phyloP scores from a whole-genome alignment of 1,140 invertebrate genomes.

The Drosophila nigromelanica region DNA sequence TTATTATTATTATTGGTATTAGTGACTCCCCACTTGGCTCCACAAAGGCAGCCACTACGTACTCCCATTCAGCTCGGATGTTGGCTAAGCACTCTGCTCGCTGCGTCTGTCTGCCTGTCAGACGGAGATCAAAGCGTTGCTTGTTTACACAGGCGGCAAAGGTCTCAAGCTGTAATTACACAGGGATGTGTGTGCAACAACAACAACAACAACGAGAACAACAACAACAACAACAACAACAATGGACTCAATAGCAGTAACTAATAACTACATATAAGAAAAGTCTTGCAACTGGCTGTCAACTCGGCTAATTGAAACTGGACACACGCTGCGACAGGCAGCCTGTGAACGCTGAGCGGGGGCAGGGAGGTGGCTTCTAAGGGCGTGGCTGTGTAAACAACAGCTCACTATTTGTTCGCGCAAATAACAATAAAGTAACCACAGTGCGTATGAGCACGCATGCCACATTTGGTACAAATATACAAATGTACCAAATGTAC shows the following conservation, averaged over 20 bases:
- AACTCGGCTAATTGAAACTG: conserved; percentile 53
- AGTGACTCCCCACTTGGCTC: conserved; percentile 25
- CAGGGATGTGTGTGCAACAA: conserved; percentile 33
- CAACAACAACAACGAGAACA: not conserved
- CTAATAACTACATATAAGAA: conserved; percentile 27
- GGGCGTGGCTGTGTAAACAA: not conserved
- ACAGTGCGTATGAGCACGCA: conserved; percentile 23
- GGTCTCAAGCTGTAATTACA: conserved; percentile 74
- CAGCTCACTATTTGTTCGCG: no score
- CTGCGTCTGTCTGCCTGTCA: conserved; percentile 41
- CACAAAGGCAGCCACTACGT: conserved; percentile 20
- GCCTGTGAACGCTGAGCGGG: not conserved
- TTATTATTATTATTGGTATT: no score
- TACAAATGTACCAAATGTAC: no score
- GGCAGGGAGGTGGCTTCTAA: not conserved
- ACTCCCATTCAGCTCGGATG: not conserved
- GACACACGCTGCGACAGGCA: conserved; percentile 33
- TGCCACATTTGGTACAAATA: no score
- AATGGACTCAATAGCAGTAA: not conserved
- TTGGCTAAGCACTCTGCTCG: conserved; percentile 39
- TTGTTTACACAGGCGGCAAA: conserved; percentile 75
- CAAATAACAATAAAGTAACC: no score
- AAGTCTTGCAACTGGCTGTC: conserved; percentile 38
- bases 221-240: conserved; percentile 6
- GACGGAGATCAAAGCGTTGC: conserved; percentile 47